Base-by-base conservation (phyloP, 2,888 invertebrate species). In the Drosophila atripex region DNA sequence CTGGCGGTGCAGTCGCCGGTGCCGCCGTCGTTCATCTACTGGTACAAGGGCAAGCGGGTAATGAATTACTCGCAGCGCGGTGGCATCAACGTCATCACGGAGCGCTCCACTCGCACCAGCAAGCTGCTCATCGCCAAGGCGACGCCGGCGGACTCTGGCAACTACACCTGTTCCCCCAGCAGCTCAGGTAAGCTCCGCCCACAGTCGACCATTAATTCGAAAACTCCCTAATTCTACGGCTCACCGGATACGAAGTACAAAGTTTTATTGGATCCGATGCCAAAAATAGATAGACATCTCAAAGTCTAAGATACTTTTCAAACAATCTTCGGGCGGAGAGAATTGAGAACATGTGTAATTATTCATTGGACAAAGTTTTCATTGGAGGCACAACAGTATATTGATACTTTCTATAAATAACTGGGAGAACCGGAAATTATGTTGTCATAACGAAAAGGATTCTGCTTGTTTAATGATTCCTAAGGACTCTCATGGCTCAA, bases 31-130 rank as follows among this genome's bases (percentile, higher is more conserved):
- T 96, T 96, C 86, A 96, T 97, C 89, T 94, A 96, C 89, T 97
- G 97, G 97, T 96, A 96, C 92, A 96, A 97, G 88, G 97, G 96
- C 47, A 93, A 94, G 49, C 93, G 95, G 82, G 95, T 97, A 80
- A 96, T 97, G 87, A 97, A 97, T 93, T 97, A 97, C 93, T 96
- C 96, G 35, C 96, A 94, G 76, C 94, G 97, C 74, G 97, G 96
- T 58, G 97, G 97, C 73, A 96, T 97, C 91, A 96, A 96, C 91
- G 94, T 97, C 86, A 96, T 97, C 92, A 97, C 97, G 18, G 97
- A 97, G 91, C 96, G 96, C 90, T 95, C 96, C 52, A 95, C 96
- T 55, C 95, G 96, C 58, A 97, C 97, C 75, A 97, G 97, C 83
- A 95, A 96, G 85, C 94, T 97, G 78, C 94, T 97, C 88, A 96